Conservation (phyloP, 1,140 invertebrate genomes). For the Babylonia areolata region DNA sequence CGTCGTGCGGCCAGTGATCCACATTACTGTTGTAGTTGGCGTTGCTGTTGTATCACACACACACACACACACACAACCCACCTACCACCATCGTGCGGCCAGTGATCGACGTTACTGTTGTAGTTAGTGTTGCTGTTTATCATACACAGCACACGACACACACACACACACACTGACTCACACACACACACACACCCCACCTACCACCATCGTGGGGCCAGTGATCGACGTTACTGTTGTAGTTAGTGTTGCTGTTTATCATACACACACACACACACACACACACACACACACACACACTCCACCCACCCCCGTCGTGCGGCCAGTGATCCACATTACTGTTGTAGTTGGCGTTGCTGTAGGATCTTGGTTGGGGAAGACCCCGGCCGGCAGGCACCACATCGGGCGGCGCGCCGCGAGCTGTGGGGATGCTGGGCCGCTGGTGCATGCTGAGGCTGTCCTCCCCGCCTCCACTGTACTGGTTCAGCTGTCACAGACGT, state of each 20-base stretch:
- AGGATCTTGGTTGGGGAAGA: no score
- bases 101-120: no score
- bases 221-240: no score
- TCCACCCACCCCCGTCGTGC: not conserved
- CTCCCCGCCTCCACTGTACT: not conserved
- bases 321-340: constrained; percentile 6
- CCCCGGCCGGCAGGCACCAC: not conserved
- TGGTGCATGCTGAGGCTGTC: no score
- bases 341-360: constrained; percentile 12
- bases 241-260: no score
- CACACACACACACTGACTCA: not conserved
- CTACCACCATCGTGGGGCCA: not conserved
- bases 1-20: not conserved
- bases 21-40: constrained; percentile 18
- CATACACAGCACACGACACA: no score
- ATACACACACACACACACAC: no score
- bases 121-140: no score
- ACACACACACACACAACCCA: not conserved
- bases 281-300: no score
- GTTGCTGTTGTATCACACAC: constrained; percentile 1
- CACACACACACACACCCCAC: not conserved
- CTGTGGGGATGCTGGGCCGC: not conserved
- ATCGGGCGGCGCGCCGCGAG: not conserved
- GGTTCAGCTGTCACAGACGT: not conserved
- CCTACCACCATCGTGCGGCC: not conserved